Evolutionary conservation across 1,140 invertebrate genomes (phyloP).

Genomic region (Drosophila kikkawai): DNA sequence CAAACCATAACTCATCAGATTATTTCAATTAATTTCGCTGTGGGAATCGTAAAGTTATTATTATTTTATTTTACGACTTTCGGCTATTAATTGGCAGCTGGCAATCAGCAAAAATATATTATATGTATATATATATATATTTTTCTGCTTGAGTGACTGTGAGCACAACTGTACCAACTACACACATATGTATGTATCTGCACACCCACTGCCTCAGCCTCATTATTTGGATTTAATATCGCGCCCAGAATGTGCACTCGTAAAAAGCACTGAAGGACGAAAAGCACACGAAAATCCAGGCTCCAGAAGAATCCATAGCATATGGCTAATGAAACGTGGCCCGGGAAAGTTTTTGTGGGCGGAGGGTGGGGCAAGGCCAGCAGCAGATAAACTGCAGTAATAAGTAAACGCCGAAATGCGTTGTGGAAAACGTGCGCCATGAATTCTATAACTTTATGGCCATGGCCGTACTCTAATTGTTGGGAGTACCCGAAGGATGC

Average conservation of each 20-base stretch:
- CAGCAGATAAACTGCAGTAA: slow-evolving; percentile 66
- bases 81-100: slow-evolving; percentile 21
- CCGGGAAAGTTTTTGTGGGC: slow-evolving; percentile 31
- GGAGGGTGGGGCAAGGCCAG: background rate
- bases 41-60: slow-evolving; percentile 3
- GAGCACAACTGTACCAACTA: background rate
- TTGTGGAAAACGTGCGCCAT: slow-evolving; percentile 64
- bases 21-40: slow-evolving; percentile 23
- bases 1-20: background rate
- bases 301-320: background rate
- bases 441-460: slow-evolving; percentile 80
- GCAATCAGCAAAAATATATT: slow-evolving; percentile 1
- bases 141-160: slow-evolving; percentile 11
- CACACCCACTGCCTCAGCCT: slow-evolving; percentile 4
- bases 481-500: slow-evolving; percentile 4
- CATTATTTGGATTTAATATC: slow-evolving; percentile 46
- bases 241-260: slow-evolving; percentile 44
- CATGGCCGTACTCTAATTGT: slow-evolving; percentile 76
- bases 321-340: slow-evolving; percentile 73
- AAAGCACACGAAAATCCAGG: background rate
- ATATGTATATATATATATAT: slow-evolving; percentile 6
- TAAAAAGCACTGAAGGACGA: slow-evolving; percentile 38
- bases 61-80: slow-evolving; percentile 25
- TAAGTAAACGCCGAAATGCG: slow-evolving; percentile 73
- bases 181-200: background rate